Evolutionary conservation across 2,888 invertebrate genomes (phyloP), one percentile per base, ranked within the genome.

Genomic region (Dicyrtoma fusca): DNA sequence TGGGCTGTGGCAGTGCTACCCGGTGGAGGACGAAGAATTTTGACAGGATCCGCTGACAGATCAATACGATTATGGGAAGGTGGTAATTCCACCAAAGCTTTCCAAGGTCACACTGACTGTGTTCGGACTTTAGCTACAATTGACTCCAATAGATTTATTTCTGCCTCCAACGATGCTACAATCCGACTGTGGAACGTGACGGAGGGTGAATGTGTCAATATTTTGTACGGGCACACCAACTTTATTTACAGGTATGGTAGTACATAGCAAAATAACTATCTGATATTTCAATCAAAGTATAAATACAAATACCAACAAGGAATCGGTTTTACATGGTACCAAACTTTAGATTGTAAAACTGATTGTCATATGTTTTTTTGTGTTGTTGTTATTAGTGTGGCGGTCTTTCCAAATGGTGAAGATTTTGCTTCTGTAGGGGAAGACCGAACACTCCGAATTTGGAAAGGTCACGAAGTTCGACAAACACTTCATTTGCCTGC

Each of bases 11-110:
- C 84, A 8, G 81, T 83, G 19, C 80, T 86, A 47, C 83, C 84
- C 4, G 83, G 83, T 51, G n/a, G 13, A 51, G 17, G 17, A 10
- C 64, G 70, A 51, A 64, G 42, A 34, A 88, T 91, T 79, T 87
- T 94, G 0, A 96, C 97, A 14, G 97, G 92, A 0, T 94, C 94
- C 0, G 98, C 97, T 17, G 98, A 99, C 84, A 94, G 93, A 84
- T 89, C 89, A 11, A 91, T 98, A 69, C 90, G 90, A 79, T 84
- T 95, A 26, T 97, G 96, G 96, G 88, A 86, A 69, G 85, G 89
- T 80, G 94, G 92, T 3, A 87, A 87, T 74, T 86, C 89, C 79
- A 83, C 90, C 69, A 72, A 51, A 25, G 62, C 68, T 4, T 79
- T 81, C 83, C 55, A 82, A 87, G 95, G 96, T 5, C 98, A 98